Base-by-base conservation (phyloP, 2,113 vertebrate genomes). In the Pardalotus punctatus region DNA sequence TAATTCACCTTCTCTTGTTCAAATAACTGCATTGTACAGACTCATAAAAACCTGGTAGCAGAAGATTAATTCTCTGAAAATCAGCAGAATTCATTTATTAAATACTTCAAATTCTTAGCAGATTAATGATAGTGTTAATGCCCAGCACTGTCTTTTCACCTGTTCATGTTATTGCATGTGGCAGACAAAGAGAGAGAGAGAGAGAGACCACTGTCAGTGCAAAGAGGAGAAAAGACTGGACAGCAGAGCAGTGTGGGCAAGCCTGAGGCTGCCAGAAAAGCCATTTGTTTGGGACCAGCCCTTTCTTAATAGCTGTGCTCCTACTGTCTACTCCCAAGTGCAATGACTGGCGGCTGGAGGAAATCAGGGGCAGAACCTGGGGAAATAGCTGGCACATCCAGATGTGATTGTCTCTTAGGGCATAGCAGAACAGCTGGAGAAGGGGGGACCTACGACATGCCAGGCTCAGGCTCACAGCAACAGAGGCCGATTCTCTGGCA, bases 191-290 rank as follows among this genome's bases (percentile, higher is more conserved):
- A 64, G 35, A 45, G 28, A 73, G 35, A 45, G 28, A 73, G 51
- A 64, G 36, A 60, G 23, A 36, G 5, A 17, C n/a, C 29, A 11
- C 50, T 74, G 33, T 66, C 29, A 45, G 0, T 15, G 33, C 66
- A 65, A 56, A 84, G 56, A 65, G 56, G 83, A 73, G 85, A 72
- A 45, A 48, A 70, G 67, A 31, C 14, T 0, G 0, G 82, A 38
- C 19, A 81, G 45, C 71, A 73, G 60, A 92, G 71, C 0, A 0
- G 24, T 0, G 0, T 45, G 42, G 24, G 70, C 2, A 2, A 57
- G 66, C 35, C 48, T 6, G 0, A 47, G 40, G 36, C 81, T 77
- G 58, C 45, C 60, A 71, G 45, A 28, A 82, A 73, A 86, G 53
- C 33, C 29, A 10, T 36, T 73, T 86, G 3, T 64, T 38, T 57